Evolutionary conservation across 2,888 invertebrate genomes (phyloP).

Genomic region (Quadriops clusia): DNA sequence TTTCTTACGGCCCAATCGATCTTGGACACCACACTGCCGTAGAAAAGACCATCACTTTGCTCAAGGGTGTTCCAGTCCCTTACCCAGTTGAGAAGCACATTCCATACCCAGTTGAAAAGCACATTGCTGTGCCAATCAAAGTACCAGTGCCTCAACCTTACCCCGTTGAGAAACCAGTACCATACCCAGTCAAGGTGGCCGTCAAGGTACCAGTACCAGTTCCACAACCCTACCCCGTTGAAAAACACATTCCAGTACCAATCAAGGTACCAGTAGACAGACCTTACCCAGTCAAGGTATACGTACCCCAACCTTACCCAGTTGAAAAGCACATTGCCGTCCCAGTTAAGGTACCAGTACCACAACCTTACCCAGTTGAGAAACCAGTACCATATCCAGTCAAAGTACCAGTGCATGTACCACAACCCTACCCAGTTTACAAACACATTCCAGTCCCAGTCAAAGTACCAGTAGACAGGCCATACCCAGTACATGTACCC

Average conservation of each 20-base stretch:
- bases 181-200: constrained; percentile 61
- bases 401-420: constrained; percentile 64
- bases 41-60: constrained; percentile 52
- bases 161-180: constrained; percentile 62
- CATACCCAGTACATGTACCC: constrained; percentile 57
- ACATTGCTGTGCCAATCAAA: constrained; percentile 50
- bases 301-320: constrained; percentile 68
- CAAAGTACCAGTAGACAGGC: constrained; percentile 56
- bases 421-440: constrained; percentile 61
- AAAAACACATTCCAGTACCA: constrained; percentile 63
- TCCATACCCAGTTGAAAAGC: constrained; percentile 55
- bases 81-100: constrained; percentile 52
- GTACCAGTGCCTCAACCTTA: constrained; percentile 52
- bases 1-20: constrained; percentile 22
- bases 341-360: constrained; percentile 64
- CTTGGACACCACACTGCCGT: constrained; percentile 40
- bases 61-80: constrained; percentile 53
- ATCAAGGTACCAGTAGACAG: constrained; percentile 59
- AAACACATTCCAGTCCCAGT: constrained; percentile 58
- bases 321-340: constrained; percentile 64
- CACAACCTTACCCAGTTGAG: constrained; percentile 67
- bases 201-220: constrained; percentile 70
- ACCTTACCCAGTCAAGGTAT: constrained; percentile 68
- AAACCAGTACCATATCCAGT: constrained; percentile 63
- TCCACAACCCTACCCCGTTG: constrained; percentile 66